Conservation (phyloP, 2,888 invertebrate species). For the Mactromeris polynyma region DNA sequence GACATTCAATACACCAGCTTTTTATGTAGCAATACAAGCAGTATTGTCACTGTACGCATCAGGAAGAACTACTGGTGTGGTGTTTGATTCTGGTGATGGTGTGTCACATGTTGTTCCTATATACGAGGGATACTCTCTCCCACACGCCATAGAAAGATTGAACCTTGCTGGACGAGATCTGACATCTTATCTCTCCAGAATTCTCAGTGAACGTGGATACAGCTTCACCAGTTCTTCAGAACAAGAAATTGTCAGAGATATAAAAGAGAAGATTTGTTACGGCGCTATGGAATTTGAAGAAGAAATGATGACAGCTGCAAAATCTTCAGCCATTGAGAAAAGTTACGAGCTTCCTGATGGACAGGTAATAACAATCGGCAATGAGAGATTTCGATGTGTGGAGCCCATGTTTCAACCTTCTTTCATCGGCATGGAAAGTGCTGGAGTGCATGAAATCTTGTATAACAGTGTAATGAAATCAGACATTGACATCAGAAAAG, state of each 20-base stretch:
- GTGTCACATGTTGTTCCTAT: no score
- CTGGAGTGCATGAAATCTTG: no score
- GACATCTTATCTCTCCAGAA: neutral
- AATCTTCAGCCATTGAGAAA: neutral
- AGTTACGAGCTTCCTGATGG: no score
- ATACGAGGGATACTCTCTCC: no score
- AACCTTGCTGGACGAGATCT: neutral
- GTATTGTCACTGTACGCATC: no score
- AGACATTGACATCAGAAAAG: no score
- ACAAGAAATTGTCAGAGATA: neutral
- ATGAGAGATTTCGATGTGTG: neutral
- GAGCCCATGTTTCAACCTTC: slow-evolving; percentile 6
- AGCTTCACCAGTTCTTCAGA: no score
- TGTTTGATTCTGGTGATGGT: no score
- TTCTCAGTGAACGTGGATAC: slow-evolving; percentile 2
- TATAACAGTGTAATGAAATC: neutral
- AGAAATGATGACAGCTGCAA: neutral
- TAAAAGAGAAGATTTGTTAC: neutral
- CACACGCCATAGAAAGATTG: neutral
- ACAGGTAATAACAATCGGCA: neutral
- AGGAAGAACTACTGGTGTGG: no score
- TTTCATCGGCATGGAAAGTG: neutral
- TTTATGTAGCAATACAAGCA: no score
- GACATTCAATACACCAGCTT: no score
- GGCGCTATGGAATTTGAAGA: neutral